These are phyloP conservation scores for Micrastur ruficollis DNA, from an alignment of 2,797 vertebrate genomes.

Conservation along the genomic window DNA sequence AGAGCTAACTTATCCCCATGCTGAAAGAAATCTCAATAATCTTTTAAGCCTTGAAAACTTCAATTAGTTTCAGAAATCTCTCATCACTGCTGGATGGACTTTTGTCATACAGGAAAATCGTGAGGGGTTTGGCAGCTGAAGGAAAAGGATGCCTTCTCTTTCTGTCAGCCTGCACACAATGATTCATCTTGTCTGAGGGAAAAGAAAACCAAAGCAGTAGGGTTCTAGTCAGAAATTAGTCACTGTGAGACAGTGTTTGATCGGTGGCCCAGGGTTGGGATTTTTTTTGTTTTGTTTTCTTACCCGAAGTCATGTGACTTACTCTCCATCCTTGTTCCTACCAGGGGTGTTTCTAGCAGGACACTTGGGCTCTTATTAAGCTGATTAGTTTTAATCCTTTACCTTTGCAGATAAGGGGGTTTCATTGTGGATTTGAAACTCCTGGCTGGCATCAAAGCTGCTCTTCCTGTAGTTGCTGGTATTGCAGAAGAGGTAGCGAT, in stretches of 20 bases:
- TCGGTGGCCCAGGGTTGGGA: background rate
- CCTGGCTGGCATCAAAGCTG: background rate
- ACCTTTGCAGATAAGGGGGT: background rate
- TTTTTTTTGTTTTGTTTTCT: constrained; percentile 55
- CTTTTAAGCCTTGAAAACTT: background rate
- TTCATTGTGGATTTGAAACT: background rate
- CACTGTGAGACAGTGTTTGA: background rate
- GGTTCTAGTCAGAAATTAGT: constrained; percentile 58
- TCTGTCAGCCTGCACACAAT: constrained; percentile 16
- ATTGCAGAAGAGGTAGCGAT: background rate
- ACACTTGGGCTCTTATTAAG: background rate
- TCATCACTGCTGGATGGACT: background rate
- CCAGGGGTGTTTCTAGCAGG: background rate
- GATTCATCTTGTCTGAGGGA: constrained; percentile 63
- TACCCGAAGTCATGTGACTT: constrained; percentile 32
- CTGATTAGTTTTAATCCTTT: background rate
- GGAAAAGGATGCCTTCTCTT: constrained; percentile 38
- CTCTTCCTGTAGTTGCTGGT: background rate
- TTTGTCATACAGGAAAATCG: constrained; percentile 24
- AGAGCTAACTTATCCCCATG: background rate
- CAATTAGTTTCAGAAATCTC: constrained; percentile 7
- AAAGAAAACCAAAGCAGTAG: constrained; percentile 63
- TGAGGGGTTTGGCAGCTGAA: constrained; percentile 28
- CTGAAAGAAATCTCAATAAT: background rate
- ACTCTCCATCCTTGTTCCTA: background rate